Evolutionary conservation across 2,888 invertebrate genomes (phyloP).

Genomic region (Campaea margaritaria): DNA sequence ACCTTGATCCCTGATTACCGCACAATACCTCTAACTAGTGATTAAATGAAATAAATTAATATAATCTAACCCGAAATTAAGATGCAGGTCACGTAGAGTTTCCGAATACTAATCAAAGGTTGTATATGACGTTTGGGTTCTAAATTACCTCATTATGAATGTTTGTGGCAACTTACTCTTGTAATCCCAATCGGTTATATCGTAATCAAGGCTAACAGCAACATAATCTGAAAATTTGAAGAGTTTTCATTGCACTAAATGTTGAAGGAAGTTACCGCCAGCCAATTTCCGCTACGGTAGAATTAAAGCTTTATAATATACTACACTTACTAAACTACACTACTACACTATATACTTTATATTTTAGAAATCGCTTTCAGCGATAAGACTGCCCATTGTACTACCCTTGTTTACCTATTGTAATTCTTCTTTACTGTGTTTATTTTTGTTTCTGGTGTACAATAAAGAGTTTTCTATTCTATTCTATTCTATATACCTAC

Average conservation of each 20-base stretch:
- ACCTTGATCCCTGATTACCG: constrained; percentile 3
- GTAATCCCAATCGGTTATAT: constrained; percentile 46
- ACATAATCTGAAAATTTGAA: not conserved
- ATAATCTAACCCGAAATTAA: constrained; percentile 27
- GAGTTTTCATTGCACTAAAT: not conserved
- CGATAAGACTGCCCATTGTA: no score
- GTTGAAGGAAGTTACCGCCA: no score
- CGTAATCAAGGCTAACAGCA: not conserved
- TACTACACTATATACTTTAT: no score
- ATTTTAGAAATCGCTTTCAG: no score
- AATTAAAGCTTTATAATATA: no score
- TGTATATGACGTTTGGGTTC: constrained; percentile 26
- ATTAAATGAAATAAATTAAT: constrained; percentile 15
- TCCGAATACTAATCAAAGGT: constrained; percentile 31
- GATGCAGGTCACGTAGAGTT: constrained; percentile 19
- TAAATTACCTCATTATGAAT: constrained; percentile 33
- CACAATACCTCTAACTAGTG: constrained; percentile 6
- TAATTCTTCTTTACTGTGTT: no score
- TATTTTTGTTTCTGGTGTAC: no score
- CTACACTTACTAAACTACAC: no score
- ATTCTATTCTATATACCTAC: no score
- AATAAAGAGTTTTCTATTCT: no score
- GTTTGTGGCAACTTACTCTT: constrained; percentile 45
- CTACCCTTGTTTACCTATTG: no score
- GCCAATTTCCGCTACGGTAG: no score